Percentiles rank a stretch among this genome's conserved stretches.
phyloP scores from a whole-genome alignment of 2,797 vertebrate genomes.

The Muscicapa striata region DNA sequence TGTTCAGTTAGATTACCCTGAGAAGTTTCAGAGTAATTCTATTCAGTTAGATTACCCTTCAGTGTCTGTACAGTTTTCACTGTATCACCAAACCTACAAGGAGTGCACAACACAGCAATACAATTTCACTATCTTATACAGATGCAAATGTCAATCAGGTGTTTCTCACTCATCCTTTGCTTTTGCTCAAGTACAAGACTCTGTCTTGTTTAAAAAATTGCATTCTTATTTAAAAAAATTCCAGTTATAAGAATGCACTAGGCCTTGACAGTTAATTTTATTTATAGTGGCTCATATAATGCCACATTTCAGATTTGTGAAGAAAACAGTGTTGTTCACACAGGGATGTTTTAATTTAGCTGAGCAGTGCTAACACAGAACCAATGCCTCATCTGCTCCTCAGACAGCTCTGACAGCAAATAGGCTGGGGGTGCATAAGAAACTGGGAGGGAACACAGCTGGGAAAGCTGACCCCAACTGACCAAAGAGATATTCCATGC shows the following conservation, averaged over 20 bases:
- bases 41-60: neutral
- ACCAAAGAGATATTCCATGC: neutral
- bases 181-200: neutral
- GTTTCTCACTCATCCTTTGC: neutral
- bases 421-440: neutral
- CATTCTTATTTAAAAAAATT: neutral
- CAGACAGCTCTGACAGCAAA: fast-evolving
- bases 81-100: neutral
- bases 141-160: neutral
- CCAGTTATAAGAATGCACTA: neutral
- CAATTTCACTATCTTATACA: neutral
- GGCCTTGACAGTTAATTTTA: neutral
- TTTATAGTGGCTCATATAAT: neutral
- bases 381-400: neutral
- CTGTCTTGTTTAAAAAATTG: neutral
- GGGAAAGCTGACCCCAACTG: neutral
- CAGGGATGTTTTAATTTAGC: neutral
- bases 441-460: neutral
- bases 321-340: neutral
- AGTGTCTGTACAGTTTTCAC: neutral
- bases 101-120: fast-evolving
- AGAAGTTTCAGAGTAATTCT: neutral
- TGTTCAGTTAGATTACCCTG: neutral
- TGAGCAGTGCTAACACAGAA: neutral
- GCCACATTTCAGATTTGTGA: neutral